These are phyloP conservation scores for Heptranchias perlo DNA, from an alignment of 2,113 vertebrate species.

Conservation along the genomic window DNA sequence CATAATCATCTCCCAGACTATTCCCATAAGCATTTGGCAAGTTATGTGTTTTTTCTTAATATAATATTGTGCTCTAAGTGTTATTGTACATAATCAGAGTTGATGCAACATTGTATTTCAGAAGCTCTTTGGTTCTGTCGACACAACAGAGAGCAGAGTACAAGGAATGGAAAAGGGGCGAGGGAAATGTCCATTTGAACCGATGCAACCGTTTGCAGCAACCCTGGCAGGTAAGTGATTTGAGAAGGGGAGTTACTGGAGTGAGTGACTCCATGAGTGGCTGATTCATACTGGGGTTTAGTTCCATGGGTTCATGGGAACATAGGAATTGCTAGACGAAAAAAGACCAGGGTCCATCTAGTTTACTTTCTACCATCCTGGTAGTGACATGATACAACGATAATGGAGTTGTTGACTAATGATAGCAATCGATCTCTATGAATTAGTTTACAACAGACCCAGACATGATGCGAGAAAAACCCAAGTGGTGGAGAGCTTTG, in stretches of 20 bases:
- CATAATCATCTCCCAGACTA: too few species aligned
- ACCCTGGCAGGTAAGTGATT: slow-evolving; percentile 65
- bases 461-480: neutral
- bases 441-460: neutral
- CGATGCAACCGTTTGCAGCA: slow-evolving; percentile 73
- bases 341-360: neutral
- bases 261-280: neutral
- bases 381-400: too few species aligned
- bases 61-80: neutral
- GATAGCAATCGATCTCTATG: neutral
- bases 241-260: neutral
- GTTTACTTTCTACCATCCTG: neutral
- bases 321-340: neutral
- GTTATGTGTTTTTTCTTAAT: neutral
- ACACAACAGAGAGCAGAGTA: slow-evolving; percentile 55
- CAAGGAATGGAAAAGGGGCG: slow-evolving; percentile 70
- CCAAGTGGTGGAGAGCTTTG: neutral
- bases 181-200: slow-evolving; percentile 80
- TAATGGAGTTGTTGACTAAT: too few species aligned
- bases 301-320: neutral
- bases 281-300: neutral
- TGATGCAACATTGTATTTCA: slow-evolving; percentile 45
- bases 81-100: neutral
- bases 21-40: too few species aligned
- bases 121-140: slow-evolving; percentile 62